phyloP scores from a whole-genome alignment of 2,888 invertebrate genomes.

The Rotaria socialis region DNA sequence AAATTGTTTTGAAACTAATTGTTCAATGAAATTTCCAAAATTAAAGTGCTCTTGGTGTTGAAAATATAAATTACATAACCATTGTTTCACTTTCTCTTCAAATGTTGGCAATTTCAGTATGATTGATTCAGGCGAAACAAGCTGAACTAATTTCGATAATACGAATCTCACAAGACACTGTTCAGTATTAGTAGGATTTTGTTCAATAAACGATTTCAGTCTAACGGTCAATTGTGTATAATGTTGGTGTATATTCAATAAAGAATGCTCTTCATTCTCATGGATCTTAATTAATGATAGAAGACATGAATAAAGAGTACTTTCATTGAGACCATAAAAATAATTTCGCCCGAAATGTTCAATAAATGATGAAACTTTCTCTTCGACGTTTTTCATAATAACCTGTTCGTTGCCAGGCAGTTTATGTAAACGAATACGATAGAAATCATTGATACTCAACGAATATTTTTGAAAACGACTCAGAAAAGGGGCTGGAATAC shows the following conservation, averaged over 20 bases:
- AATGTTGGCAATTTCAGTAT: neutral
- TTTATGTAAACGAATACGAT: neutral
- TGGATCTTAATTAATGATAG: neutral
- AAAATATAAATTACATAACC: neutral
- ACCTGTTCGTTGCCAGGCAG: neutral
- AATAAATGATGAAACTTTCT: neutral
- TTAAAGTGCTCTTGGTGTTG: neutral
- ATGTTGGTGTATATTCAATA: neutral
- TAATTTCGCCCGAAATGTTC: neutral
- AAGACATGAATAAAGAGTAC: neutral
- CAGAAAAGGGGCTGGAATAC: neutral
- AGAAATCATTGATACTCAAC: neutral
- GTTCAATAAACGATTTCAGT: neutral
- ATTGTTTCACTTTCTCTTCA: neutral
- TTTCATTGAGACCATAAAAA: neutral
- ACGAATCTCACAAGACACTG: neutral
- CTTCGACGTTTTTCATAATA: neutral
- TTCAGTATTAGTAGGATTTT: neutral
- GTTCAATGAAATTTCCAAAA: neutral
- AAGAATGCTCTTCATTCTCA: neutral
- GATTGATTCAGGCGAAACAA: neutral
- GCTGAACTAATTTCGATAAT: neutral
- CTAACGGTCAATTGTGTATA: neutral
- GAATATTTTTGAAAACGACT: constrained; percentile 18
- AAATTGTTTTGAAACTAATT: neutral